Conservation (phyloP, 2,888 invertebrate genomes). For the Uropetala carovei region DNA sequence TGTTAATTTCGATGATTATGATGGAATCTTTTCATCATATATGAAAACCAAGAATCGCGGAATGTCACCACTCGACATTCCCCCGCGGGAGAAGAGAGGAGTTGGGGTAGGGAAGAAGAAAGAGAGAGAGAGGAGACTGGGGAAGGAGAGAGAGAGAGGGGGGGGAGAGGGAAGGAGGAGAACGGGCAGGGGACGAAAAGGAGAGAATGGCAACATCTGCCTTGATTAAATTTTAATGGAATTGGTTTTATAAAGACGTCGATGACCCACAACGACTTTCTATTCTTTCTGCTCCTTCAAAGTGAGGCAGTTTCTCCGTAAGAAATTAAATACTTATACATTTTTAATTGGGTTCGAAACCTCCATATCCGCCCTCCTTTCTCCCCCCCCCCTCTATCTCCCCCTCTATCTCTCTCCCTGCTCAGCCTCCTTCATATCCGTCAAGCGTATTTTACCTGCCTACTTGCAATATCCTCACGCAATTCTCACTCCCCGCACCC, state of each 20-base stretch:
- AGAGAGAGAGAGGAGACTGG: background rate
- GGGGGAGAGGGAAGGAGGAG: background rate
- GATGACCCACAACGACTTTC: background rate
- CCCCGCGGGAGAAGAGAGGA: background rate
- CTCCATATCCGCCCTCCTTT: background rate
- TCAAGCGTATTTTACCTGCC: background rate
- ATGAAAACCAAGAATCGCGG: conserved; percentile 36
- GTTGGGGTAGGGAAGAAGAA: background rate
- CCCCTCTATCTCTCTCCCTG: no score
- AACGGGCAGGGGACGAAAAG: background rate
- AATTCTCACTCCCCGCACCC: background rate
- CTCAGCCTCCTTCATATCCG: no score
- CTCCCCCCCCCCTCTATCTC: background rate
- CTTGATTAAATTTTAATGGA: conserved; percentile 55
- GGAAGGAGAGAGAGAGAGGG: background rate
- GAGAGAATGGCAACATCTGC: conserved; percentile 1
- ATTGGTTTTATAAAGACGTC: conserved; percentile 41
- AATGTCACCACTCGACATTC: conserved; percentile 47
- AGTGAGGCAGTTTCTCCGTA: background rate
- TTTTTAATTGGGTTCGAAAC: background rate
- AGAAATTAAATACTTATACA: background rate
- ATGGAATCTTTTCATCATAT: conserved; percentile 58
- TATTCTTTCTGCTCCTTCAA: background rate
- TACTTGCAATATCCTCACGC: background rate
- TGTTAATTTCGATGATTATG: conserved; percentile 53